Base-by-base conservation (phyloP, 2,888 invertebrate species). In the Yponomeuta cagnagella region DNA sequence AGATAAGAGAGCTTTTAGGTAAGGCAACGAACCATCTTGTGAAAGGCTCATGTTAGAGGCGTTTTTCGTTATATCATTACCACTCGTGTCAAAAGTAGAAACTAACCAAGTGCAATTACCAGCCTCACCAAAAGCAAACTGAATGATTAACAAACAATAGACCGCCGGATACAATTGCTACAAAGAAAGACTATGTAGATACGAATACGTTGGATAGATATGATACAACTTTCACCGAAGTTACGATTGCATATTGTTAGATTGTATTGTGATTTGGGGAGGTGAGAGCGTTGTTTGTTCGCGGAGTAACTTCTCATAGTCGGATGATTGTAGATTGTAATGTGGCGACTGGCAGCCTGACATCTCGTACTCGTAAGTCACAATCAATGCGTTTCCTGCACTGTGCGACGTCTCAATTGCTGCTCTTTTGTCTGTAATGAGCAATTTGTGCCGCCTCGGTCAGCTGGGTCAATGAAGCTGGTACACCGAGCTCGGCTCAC, bases 391-490 rank as follows among this genome's bases (percentile, higher is more conserved):
- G 79, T 81, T 89, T 90, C 90, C 90, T 90, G 89, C 84, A 83
- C 74, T 80, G 80, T 52, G 82, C 86, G 86, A 89, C 88, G 84
- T 86, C 87, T 90, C 90, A 90, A 90, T 90, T 89, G 90, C 83
- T 88, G 88, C 89, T 90, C 91, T 90, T 91, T 90, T 90, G 37
- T 63, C 37, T 63, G 89, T 90, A 89, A 90, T 89, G 52, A 88
- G 84, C 89, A 86, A 89, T 89, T 87, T 89, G 88, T 88, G 85
- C 84, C 85, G 84, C 82, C 84, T 85, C 82, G 84, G 83, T 77
- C 79, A 75, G 80, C 82, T 84, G 85, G 86, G 86, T 86, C 88
- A 87, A 85, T 86, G 65, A 65, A 63, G 43, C 37, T 5, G 48
- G 43, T 58, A 12, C 52, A 58, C 52, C 52, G 15, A 58, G 52